Evolutionary conservation across 2,888 invertebrate species (phyloP), one percentile per base, ranked within the genome.

Genomic region (Saturnia pavonia): DNA sequence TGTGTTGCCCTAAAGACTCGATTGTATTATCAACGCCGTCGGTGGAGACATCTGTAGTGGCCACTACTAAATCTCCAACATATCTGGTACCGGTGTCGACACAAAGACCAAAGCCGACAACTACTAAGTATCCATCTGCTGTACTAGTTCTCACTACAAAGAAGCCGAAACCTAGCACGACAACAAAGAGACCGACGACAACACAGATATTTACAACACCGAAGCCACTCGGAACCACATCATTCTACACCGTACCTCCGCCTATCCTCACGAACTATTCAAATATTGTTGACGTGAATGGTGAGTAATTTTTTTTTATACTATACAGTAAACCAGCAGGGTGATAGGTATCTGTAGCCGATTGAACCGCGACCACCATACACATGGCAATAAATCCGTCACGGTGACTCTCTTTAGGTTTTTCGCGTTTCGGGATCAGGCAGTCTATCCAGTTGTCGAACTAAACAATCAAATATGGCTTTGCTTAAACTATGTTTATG

Each of bases 1-100:
- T 98, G 2, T 98, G 98, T 84, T 98, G 98, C 87, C 98, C 98
- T 12, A 89, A 94, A 79, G 94, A 92, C 79, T 91, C 85, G 0
- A 82, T 91, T 6, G 84, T 89, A n/a, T 82, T 88, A 7, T 79
- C 87, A 1, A 85, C 87, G 0, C 78, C 82, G 1, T 78, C 80
- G n/a, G 71, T 80, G 16, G 94, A 94, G 73, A 90, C 83, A 40
- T 91, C 93, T 11, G 80, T 89, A 0, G 70, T 90, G 1, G 77
- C 88, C 0, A 88, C 92, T 0, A 91, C 93, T 0, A 90, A 85
- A 72, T 91, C 90, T 60, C 92, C 94, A 0, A 94, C 94, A 0
- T 91, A 89, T 76, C 78, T 92, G 72, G 84, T 91, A 7, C 92
- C 94, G 16, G 89, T 94, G 2, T 90, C 93, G 0, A 89, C 92